phyloP scores from a whole-genome alignment of 35 echinoderm and acorn worm species.

The Amphiura filiformis region DNA sequence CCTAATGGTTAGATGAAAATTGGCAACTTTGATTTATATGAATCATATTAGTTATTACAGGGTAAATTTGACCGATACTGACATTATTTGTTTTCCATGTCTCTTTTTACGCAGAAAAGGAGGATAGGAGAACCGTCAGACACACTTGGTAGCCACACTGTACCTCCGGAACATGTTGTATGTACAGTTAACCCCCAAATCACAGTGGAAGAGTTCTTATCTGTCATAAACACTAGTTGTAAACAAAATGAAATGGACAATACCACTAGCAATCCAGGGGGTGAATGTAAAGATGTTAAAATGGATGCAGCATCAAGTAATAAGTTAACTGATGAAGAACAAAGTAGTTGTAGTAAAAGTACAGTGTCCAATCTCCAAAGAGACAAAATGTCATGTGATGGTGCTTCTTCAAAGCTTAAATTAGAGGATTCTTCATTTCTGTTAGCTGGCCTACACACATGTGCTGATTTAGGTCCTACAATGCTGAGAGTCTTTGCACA shows the following conservation, averaged over 20 bases:
- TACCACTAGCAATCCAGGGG: not conserved
- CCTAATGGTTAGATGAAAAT: no score
- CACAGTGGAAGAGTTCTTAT: slow-evolving; percentile 68
- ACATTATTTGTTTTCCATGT: not conserved
- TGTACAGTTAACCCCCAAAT: slow-evolving; percentile 76
- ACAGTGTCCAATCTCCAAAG: no score
- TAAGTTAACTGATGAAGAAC: no score
- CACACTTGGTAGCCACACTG: not conserved
- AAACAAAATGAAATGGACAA: not conserved
- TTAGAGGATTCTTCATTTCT: slow-evolving; percentile 39
- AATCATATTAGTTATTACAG: no score
- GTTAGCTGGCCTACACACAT: slow-evolving; percentile 76
- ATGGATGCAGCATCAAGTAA: no score
- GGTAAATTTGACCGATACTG: no score
- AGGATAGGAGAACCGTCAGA: no score
- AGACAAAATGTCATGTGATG: no score
- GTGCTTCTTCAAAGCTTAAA: no score
- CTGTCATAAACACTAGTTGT: slow-evolving; percentile 40
- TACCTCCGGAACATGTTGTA: slow-evolving; percentile 57
- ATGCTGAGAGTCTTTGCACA: slow-evolving; percentile 72
- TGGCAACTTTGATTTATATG: no score
- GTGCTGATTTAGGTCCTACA: slow-evolving; percentile 79
- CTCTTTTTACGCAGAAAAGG: no score
- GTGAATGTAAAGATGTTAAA: no score
- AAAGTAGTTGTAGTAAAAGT: not conserved